Base-by-base conservation (phyloP, 2,113 vertebrate species). In the Athene cunicularia region DNA sequence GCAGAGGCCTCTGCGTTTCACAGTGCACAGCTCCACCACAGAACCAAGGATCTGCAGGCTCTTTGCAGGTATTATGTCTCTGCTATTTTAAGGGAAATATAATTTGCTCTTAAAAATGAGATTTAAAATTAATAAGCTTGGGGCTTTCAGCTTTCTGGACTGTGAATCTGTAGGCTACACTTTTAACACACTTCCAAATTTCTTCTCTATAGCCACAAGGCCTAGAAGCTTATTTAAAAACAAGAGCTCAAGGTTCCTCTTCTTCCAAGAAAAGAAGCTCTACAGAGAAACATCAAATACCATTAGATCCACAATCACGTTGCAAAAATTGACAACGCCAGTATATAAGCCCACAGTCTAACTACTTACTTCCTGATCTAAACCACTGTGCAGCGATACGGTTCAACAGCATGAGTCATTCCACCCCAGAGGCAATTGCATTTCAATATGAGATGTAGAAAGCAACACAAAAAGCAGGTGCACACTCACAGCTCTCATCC, bases 21-120 rank as follows among this genome's bases (percentile, higher is more conserved):
- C 35, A 39, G 53, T 3, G 43, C 63, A 20, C 43, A 64, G 45
- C 55, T 71, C 75, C 12, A 15, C 19, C 59, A 41, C 58, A 45
- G 50, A 79, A 12, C 11, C 53, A 23, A 7, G 53, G 66, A 60
- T 64, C 62, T 88, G 62, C 53, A 43, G 49, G 53, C 59, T 89
- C 74, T 52, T 72, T 76, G 79, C 79, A 90, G 92, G 52, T 64
- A 30, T 35, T 47, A 32, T 0, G 24, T 1, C 49, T 81, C 64
- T 90, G 79, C 71, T 86, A 17, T 74, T 90, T 92, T 28, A 80
- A 83, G 37, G 79, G 49, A 87, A 96, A 86, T 37, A 56, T 11
- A 76, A 90, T 93, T 93, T 96, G 32, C 66, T 86, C 37, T 76
- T 95, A 80, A 90, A 96, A 83, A 76, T 83, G 92, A 92, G 79